Base-by-base conservation (phyloP, 2,797 vertebrate species). In the Coccyzus lansbergi region DNA sequence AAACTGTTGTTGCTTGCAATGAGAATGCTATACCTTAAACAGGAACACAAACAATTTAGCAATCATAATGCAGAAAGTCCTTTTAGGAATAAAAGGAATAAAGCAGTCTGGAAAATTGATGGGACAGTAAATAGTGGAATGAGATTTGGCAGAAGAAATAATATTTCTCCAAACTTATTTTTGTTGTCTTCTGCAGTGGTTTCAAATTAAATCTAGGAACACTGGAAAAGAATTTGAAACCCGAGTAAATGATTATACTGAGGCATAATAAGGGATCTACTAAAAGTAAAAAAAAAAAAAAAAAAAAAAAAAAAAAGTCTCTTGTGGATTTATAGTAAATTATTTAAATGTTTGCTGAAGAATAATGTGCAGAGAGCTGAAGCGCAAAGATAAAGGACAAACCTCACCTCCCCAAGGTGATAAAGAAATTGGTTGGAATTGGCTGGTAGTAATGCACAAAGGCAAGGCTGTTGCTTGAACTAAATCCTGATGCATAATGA, bases 271-370 rank as follows among this genome's bases (percentile, higher is more conserved):
- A 95, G 33, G 49, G 34, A 7, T 55, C 48, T 90, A 26, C 77
- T 72, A 48, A 20, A 48, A 48, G 51, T 17, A 3, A 40, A 40
- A 19, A 58, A 75, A 12, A 33, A 64, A 49, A n/a, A 1, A 12
- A 33, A 64, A 49, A n/a, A n/a, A n/a, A n/a, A 82, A 52, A 52
- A 12, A 33, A 64, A 49, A n/a, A 1, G 42, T n/a, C 76, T 80
- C 49, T 56, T 90, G 38, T 63, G 67, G 58, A 78, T 85, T 93
- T 92, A 78, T 55, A 33, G 15, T 52, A 82, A 95, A 85, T 95
- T 88, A 85, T 95, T 88, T 90, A 69, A 96, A 82, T 91, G 60
- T 95, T 93, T 94, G 62, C 65, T 55, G 44, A 94, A 91, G 82
- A 96, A 49, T 83, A 86, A 81, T 9, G 7, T 52, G 25, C 38